A percentile compares a stretch with the other conserved stretches of the same genome.
phyloP scores from a whole-genome alignment of 2,888 invertebrate species.

The Noctuana brunneofusca region DNA sequence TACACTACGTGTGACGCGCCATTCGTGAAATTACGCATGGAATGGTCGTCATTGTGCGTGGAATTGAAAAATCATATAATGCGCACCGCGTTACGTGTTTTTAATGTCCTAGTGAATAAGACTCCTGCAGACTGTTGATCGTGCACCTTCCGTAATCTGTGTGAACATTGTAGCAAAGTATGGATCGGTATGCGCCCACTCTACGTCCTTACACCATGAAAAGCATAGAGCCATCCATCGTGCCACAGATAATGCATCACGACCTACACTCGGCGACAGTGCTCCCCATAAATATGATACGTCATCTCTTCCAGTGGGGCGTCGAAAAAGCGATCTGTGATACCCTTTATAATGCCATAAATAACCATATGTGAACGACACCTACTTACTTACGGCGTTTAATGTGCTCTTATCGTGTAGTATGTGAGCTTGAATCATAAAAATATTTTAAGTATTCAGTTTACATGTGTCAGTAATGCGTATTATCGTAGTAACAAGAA shows the following conservation, averaged over 20 bases:
- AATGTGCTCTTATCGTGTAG: slow-evolving; percentile 20
- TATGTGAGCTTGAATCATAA: slow-evolving; percentile 26
- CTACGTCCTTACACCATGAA: slow-evolving; percentile 7
- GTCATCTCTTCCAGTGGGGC: slow-evolving; percentile 59
- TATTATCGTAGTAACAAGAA: neutral
- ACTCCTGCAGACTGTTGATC: neutral
- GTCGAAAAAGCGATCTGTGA: slow-evolving; percentile 54
- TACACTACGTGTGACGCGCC: too few relatives aligned
- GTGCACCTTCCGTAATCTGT: neutral
- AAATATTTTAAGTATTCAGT: slow-evolving; percentile 27
- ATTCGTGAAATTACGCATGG: too few relatives aligned
- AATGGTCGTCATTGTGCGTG: too few relatives aligned
- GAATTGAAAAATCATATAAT: too few relatives aligned
- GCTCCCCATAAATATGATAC: slow-evolving; percentile 69
- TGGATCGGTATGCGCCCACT: slow-evolving; percentile 28
- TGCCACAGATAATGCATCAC: slow-evolving; percentile 63
- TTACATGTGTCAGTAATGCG: slow-evolving; percentile 26
- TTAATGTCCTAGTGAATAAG: too few relatives aligned
- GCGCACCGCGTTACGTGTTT: too few relatives aligned
- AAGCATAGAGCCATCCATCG: slow-evolving; percentile 50
- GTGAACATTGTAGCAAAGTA: slow-evolving; percentile 17
- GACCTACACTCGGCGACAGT: slow-evolving; percentile 58
- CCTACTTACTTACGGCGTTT: slow-evolving; percentile 62
- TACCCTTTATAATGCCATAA: slow-evolving; percentile 70
- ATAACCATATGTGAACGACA: slow-evolving; percentile 54